Percentiles rank a stretch among this genome's conserved stretches.
phyloP scores from a whole-genome alignment of 37 sponge, comb jelly and placozoan genomes.

The Amphimedon queenslandica region DNA sequence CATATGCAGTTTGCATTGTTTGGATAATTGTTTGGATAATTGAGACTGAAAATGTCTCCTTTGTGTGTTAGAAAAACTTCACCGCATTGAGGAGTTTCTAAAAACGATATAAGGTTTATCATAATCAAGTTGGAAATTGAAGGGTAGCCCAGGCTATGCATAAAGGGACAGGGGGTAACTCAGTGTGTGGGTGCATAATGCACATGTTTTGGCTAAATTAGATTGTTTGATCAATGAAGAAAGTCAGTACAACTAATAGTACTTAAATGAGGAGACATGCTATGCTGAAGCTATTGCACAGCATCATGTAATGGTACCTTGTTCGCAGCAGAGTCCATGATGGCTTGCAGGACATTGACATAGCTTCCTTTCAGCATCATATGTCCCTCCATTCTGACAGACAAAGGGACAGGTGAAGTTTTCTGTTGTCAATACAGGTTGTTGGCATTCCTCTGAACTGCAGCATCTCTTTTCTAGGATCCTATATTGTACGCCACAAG shows the following conservation, averaged over 20 bases:
- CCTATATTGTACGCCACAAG: constrained; percentile 18
- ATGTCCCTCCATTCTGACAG: constrained; percentile 50
- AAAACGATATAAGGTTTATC: neutral
- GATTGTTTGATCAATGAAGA: too few species aligned
- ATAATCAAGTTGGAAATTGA: too few species aligned
- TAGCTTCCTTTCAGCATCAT: neutral
- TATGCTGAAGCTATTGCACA: too few species aligned
- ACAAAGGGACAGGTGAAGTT: constrained; percentile 24
- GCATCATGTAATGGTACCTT: constrained; percentile 18
- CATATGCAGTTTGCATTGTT: constrained; percentile 36
- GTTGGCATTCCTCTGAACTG: constrained; percentile 15
- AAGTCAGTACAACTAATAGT: too few species aligned
- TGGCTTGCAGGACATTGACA: constrained; percentile 12
- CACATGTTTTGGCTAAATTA: too few species aligned
- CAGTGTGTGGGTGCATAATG: too few species aligned
- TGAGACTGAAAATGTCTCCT: constrained; percentile 22
- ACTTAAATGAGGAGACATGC: too few species aligned
- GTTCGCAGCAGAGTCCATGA: constrained; percentile 55
- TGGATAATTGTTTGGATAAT: neutral
- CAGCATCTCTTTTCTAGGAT: constrained; percentile 42
- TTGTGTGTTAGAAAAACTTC: constrained; percentile 1
- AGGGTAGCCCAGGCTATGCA: too few species aligned
- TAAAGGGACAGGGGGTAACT: too few species aligned
- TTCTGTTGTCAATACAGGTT: constrained; percentile 16
- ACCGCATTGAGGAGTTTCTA: constrained; percentile 50